A percentile compares a stretch with the other conserved stretches of the same genome.
These are phyloP conservation scores for Lasiommata megera DNA, from an alignment of 2,888 invertebrate genomes.

Conservation along the genomic window DNA sequence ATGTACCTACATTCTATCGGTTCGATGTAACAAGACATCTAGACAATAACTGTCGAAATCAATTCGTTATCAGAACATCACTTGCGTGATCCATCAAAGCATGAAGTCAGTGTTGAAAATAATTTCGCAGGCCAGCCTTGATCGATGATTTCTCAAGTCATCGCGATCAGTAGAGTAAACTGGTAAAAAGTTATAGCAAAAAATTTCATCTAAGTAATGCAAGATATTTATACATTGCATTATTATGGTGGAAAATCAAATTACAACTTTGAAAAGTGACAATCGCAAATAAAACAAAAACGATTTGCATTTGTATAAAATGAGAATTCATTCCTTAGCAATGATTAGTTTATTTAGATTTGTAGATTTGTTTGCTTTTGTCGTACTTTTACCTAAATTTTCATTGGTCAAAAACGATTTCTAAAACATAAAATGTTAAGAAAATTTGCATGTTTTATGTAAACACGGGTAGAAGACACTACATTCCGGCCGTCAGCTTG, in stretches of 20 bases:
- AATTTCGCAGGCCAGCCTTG: slow-evolving; percentile 56
- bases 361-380: no score
- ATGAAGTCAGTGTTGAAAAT: slow-evolving; percentile 59
- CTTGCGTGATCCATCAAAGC: slow-evolving; percentile 56
- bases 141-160: slow-evolving; percentile 49
- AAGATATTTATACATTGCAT: slow-evolving; percentile 1
- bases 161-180: slow-evolving; percentile 31
- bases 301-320: no score
- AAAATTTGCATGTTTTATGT: no score
- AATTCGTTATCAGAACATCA: slow-evolving; percentile 42
- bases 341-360: no score
- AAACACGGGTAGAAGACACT: no score
- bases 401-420: no score
- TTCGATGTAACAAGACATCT: not conserved
- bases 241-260: not conserved
- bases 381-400: no score
- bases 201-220: not conserved
- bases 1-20: not conserved
- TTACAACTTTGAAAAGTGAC: not conserved
- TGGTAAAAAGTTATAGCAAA: slow-evolving; percentile 7
- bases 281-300: no score
- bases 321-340: no score
- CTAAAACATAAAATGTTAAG: no score
- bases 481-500: no score
- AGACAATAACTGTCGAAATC: slow-evolving; percentile 23